Conservation (phyloP, 1,140 invertebrate species). For the Drosophila littoralis region DNA sequence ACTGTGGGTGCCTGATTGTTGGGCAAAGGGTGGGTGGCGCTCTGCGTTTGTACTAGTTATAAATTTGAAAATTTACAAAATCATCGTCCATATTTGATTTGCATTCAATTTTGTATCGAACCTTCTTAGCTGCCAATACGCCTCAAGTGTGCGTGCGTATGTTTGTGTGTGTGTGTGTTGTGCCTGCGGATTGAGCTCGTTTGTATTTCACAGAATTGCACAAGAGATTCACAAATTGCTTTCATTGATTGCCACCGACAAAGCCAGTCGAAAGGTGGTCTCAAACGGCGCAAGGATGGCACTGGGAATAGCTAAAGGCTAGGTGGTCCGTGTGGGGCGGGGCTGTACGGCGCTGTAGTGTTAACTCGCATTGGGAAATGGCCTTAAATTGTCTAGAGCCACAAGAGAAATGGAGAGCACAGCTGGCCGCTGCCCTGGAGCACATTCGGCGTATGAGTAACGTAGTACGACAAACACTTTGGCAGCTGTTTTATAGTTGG, state of each 20-base stretch:
- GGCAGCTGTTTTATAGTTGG: slow-evolving; percentile 22
- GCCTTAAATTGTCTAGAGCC: slow-evolving; percentile 28
- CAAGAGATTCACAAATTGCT: slow-evolving; percentile 81
- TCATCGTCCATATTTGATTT: slow-evolving; percentile 81
- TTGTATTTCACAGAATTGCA: slow-evolving; percentile 69
- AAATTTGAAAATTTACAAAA: slow-evolving; percentile 82
- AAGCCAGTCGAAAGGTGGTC: slow-evolving; percentile 37
- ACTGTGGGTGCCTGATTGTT: not conserved
- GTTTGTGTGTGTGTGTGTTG: slow-evolving; percentile 16
- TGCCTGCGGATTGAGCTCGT: slow-evolving; percentile 63
- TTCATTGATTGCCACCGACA: slow-evolving; percentile 77
- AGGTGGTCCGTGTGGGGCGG: not conserved
- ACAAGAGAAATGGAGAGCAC: not conserved
- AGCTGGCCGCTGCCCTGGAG: slow-evolving; percentile 2
- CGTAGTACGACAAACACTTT: slow-evolving; percentile 33
- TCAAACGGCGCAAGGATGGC: slow-evolving; percentile 7
- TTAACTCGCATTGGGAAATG: slow-evolving; percentile 30
- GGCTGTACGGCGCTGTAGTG: not conserved
- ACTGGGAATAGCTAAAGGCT: slow-evolving; percentile 4
- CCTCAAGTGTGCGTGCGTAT: slow-evolving; percentile 34
- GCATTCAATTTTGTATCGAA: slow-evolving; percentile 64
- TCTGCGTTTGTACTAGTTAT: slow-evolving; percentile 43
- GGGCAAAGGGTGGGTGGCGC: not conserved
- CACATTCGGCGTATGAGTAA: slow-evolving; percentile 36
- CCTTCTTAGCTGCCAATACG: slow-evolving; percentile 56